Base-by-base conservation (phyloP, 2,113 vertebrate species). In the Podarcis cretensis region DNA sequence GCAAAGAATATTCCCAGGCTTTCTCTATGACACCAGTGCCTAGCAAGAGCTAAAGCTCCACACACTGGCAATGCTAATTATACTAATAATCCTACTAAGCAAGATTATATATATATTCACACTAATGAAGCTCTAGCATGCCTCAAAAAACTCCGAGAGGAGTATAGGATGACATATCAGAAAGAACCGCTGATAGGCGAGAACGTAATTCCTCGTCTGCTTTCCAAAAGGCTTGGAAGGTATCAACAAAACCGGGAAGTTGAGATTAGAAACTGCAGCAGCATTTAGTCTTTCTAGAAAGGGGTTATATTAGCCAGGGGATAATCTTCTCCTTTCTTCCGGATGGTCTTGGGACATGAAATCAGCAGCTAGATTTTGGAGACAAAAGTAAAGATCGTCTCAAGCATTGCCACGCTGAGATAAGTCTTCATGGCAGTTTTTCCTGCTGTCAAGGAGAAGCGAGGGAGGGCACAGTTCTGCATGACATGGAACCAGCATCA, bases 51-150 rank as follows among this genome's bases (percentile, higher is more conserved):
- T 94, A 93, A 91, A 94, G 69, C 71, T 92, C 14, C 66, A 83
- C 48, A 94, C 57, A 92, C 71, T 75, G 89, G 87, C 84, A 93
- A 94, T 87, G 83, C 73, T 96, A 95, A 96, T 97, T 93, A 92
- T 75, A 93, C 89, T 85, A 92, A 89, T 92, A 96, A 96, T 95
- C 87, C 79, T 65, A 81, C 76, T 89, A 91, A 90, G 63, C 35
- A 90, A 23, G 54, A 89, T 91, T 35, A 91, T 92, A 91, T 83
- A 92, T 92, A 93, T 93, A 94, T 91, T 87, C 4, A 93, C 13
- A 20, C 18, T 84, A 90, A 88, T 81, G 92, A 93, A 95, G 66
- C 43, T 94, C 20, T 91, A 85, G 81, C 2, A 68, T 86, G 68
- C 57, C 75, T 90, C 66, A 94, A 89, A 63, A 63, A 94, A 91